Evolutionary conservation across 2,888 invertebrate species (phyloP).

Genomic region (Troilus luridus): DNA sequence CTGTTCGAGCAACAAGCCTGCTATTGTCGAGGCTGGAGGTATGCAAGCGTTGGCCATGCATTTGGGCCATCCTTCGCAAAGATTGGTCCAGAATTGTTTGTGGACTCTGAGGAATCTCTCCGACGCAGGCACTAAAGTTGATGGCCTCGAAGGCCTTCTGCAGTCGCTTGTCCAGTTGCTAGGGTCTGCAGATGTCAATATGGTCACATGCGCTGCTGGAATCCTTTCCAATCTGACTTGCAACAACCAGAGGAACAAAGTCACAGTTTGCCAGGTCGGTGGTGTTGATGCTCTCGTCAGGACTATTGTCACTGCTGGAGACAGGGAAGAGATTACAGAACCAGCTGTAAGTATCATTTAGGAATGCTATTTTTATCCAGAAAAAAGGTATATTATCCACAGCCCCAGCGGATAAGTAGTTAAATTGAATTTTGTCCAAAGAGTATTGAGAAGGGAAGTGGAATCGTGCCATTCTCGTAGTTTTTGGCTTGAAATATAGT

Average conservation of each 20-base stretch:
- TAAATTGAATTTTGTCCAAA: too few relatives aligned
- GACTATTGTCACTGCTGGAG: constrained; percentile 94
- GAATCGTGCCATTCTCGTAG: too few relatives aligned
- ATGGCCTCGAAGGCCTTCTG: constrained; percentile 88
- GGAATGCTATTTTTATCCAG: not conserved
- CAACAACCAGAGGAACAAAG: constrained; percentile 99
- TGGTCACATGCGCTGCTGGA: constrained; percentile 98
- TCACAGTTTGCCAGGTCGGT: constrained; percentile 80
- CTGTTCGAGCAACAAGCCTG: constrained; percentile 98
- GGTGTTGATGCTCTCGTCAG: constrained; percentile 97
- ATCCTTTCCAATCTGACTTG: constrained; percentile 99
- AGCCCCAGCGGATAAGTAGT: too few relatives aligned
- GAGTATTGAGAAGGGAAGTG: too few relatives aligned
- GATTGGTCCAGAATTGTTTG: constrained; percentile 96
- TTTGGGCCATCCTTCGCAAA: constrained; percentile 91
- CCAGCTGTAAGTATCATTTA: constrained; percentile 79
- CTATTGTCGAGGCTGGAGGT: constrained; percentile 97
- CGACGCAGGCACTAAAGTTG: constrained; percentile 97
- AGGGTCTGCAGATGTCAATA: constrained; percentile 93
- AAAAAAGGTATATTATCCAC: not conserved
- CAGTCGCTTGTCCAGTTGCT: constrained; percentile 93
- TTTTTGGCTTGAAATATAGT: too few relatives aligned
- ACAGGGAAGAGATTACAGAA: constrained; percentile 98
- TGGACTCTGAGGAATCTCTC: constrained; percentile 99
- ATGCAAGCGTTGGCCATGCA: constrained; percentile 98